phyloP scores from a whole-genome alignment of 2,113 vertebrate genomes.

The Taxidea taxus region DNA sequence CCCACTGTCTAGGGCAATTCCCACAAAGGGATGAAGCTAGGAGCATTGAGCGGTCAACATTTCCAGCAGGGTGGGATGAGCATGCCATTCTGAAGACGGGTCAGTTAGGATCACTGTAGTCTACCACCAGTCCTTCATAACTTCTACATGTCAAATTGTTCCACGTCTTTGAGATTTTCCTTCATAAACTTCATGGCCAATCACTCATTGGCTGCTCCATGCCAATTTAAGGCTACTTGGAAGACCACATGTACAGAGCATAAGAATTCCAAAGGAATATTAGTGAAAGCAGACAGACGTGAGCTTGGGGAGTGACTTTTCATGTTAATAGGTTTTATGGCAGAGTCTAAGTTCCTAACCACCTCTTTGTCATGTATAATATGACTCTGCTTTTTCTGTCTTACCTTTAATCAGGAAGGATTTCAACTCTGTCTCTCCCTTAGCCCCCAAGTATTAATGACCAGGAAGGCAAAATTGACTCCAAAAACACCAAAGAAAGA shows the following conservation, averaged over 20 bases:
- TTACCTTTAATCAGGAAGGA: background rate
- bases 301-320: background rate
- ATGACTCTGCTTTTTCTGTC: background rate
- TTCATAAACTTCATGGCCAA: too few species aligned
- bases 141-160: accelerated
- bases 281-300: background rate
- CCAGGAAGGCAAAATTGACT: background rate
- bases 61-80: background rate
- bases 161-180: background rate
- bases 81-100: accelerated
- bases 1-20: accelerated
- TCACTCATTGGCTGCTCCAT: background rate
- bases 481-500: background rate
- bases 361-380: background rate
- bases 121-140: background rate
- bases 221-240: background rate
- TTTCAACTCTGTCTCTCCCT: background rate
- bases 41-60: accelerated
- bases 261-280: background rate
- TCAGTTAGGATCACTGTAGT: accelerated
- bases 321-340: background rate
- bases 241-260: accelerated
- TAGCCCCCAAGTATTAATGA: accelerated
- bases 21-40: background rate
- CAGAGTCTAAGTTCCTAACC: background rate